Evolutionary conservation across 1,140 invertebrate species (phyloP).

Genomic region (Macrotrachela quadricornifera): DNA sequence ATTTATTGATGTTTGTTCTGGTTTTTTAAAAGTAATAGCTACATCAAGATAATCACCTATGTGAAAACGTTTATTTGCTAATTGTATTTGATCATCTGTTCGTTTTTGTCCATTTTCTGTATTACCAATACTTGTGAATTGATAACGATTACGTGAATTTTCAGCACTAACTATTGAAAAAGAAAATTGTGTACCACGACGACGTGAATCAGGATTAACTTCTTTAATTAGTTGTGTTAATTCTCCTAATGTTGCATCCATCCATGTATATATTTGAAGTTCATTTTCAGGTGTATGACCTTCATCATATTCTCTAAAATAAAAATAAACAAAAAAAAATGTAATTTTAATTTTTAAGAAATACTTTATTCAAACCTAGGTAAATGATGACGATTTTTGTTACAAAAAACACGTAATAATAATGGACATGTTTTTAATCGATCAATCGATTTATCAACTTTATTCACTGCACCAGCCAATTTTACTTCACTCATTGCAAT

Average conservation of each 20-base stretch:
- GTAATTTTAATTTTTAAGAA: too few relatives aligned
- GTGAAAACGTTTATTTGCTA: slow-evolving; percentile 25
- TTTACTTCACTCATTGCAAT: too few relatives aligned
- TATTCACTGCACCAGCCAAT: too few relatives aligned
- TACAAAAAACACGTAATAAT: slow-evolving; percentile 74
- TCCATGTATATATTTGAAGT: slow-evolving; percentile 83
- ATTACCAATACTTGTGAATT: slow-evolving; percentile 74
- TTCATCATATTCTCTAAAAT: slow-evolving; percentile 70
- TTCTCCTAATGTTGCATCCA: slow-evolving; percentile 87
- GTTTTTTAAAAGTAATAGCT: too few relatives aligned
- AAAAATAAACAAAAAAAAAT: too few relatives aligned
- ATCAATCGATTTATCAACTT: too few relatives aligned
- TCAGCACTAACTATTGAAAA: slow-evolving; percentile 84
- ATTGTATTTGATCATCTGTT: slow-evolving; percentile 36
- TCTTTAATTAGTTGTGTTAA: slow-evolving; percentile 82
- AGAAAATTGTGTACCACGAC: slow-evolving; percentile 85
- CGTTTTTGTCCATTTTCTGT: slow-evolving; percentile 75
- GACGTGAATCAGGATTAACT: slow-evolving; percentile 81
- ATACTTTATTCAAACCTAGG: too few relatives aligned
- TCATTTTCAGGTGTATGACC: slow-evolving; percentile 69
- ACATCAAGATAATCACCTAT: slow-evolving; percentile 90
- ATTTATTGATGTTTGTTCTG: too few relatives aligned
- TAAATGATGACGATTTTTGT: slow-evolving; percentile 58
- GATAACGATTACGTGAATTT: slow-evolving; percentile 54
- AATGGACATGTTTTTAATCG: slow-evolving; percentile 90